Evolutionary conservation across 2,797 vertebrate species (phyloP), one percentile per base, ranked within the genome.

Genomic region (Rhinogobio ventralis): DNA sequence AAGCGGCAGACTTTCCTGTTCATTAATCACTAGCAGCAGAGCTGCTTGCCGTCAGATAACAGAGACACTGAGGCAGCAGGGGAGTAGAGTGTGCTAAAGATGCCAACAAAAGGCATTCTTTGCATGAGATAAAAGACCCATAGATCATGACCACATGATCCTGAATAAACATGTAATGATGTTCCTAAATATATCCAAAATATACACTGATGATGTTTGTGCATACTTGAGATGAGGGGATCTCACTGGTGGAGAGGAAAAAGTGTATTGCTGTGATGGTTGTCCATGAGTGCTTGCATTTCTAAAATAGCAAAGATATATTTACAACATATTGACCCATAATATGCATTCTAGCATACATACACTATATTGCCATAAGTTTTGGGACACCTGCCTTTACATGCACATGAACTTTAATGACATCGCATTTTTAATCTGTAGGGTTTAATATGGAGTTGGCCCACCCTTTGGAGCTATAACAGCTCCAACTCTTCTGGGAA

Each of bases 11-110:
- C 55, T 53, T 81, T 87, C 69, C 83, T 85, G 77, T 72, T 88
- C 82, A 87, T 88, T 86, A 88, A 85, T 88, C 87, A 85, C 75
- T 39, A 81, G 69, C 64, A 74, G 84, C 25, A 60, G 51, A 30
- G 76, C 45, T 45, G 69, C 67, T 25, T 66, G 36, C 68, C 45
- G 23, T 86, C 81, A 82, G 68, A 89, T 67, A 83, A 30, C 5
- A 13, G 28, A 49, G 81, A 60, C 39, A 60, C 79, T 87, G 80
- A 13, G 25, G 82, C 74, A 68, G 67, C 67, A 39, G 62, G 57
- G 71, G 9, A 28, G 53, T 45, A 67, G 60, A 74, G 72, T 5
- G 64, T 71, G 46, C 62, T 83, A 81, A 83, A 78, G 71, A 75
- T 64, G 72, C 66, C 66, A 53, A 85, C 80, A 81, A 83, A 83